Percentiles rank a stretch among this genome's conserved stretches.
phyloP scores from a whole-genome alignment of 2,888 invertebrate genomes.

The Portevinia maculata region DNA sequence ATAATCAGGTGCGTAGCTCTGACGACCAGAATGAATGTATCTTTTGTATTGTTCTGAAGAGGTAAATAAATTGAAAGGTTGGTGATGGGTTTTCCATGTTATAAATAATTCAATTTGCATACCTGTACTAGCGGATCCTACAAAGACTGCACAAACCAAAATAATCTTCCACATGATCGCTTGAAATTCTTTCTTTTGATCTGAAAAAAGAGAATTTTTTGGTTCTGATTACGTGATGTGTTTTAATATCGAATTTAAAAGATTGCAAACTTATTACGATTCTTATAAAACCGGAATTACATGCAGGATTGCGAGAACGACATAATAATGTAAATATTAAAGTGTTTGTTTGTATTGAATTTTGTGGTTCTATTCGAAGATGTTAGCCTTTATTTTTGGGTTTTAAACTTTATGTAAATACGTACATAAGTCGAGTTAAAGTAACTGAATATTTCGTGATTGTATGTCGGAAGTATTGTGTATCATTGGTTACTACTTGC shows the following conservation, averaged over 20 bases:
- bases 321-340: too few relatives aligned
- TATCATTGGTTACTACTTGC: too few relatives aligned
- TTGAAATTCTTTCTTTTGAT: conserved; percentile 33
- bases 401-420: too few relatives aligned
- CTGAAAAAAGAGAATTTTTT: conserved; percentile 23
- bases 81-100: not conserved
- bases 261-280: too few relatives aligned
- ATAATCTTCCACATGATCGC: conserved; percentile 79
- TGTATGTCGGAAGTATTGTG: too few relatives aligned
- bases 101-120: conserved; percentile 45
- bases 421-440: too few relatives aligned
- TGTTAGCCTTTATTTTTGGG: too few relatives aligned
- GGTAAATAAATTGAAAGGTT: conserved; percentile 1
- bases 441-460: too few relatives aligned
- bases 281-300: not conserved
- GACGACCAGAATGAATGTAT: conserved; percentile 44
- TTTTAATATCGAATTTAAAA: not conserved
- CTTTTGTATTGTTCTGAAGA: conserved; percentile 56
- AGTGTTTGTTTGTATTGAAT: too few relatives aligned
- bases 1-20: conserved; percentile 76
- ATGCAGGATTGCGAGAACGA: not conserved
- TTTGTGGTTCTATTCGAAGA: too few relatives aligned
- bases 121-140: conserved; percentile 77
- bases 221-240: conserved; percentile 12
- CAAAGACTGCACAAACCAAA: conserved; percentile 78